Percentiles rank a stretch among this genome's conserved stretches.
Conservation (phyloP, 2,113 vertebrate genomes). For the Spea bombifrons region DNA sequence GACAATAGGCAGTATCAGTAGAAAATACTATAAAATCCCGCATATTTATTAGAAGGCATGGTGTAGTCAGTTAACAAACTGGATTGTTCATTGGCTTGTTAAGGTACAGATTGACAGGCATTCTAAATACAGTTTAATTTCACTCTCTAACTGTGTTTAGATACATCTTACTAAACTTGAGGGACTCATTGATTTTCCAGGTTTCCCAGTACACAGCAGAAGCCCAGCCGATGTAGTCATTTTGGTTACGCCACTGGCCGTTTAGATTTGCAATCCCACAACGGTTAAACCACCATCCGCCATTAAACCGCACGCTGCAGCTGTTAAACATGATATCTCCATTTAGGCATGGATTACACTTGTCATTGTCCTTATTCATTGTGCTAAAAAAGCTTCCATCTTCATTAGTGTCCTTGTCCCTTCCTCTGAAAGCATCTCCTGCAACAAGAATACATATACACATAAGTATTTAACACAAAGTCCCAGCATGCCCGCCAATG, state of each 20-base stretch:
- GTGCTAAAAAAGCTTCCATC: slow-evolving; percentile 65
- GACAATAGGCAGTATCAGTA: too few relatives aligned
- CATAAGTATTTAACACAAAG: not conserved
- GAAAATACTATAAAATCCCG: too few relatives aligned
- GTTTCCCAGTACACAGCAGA: slow-evolving; percentile 64
- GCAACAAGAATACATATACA: not conserved
- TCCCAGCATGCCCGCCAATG: not conserved
- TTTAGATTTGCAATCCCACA: slow-evolving; percentile 61
- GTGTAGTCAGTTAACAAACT: too few relatives aligned
- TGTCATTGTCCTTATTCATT: slow-evolving; percentile 54
- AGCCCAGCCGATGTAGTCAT: slow-evolving; percentile 53
- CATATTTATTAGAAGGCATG: too few relatives aligned
- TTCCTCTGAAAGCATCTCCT: slow-evolving; percentile 60
- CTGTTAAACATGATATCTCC: slow-evolving; percentile 22
- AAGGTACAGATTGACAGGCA: too few relatives aligned
- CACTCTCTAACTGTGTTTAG: too few relatives aligned
- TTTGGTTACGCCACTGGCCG: slow-evolving; percentile 53
- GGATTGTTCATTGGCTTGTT: too few relatives aligned
- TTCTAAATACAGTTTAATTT: too few relatives aligned
- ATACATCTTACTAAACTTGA: slow-evolving; percentile 1
- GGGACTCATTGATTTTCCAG: slow-evolving; percentile 49
- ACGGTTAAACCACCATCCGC: slow-evolving; percentile 64
- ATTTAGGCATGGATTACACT: slow-evolving; percentile 56
- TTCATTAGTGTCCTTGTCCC: slow-evolving; percentile 47
- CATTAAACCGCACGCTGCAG: slow-evolving; percentile 38